phyloP scores from a whole-genome alignment of 1,140 invertebrate species.

The Vollenhovia emeryi region DNA sequence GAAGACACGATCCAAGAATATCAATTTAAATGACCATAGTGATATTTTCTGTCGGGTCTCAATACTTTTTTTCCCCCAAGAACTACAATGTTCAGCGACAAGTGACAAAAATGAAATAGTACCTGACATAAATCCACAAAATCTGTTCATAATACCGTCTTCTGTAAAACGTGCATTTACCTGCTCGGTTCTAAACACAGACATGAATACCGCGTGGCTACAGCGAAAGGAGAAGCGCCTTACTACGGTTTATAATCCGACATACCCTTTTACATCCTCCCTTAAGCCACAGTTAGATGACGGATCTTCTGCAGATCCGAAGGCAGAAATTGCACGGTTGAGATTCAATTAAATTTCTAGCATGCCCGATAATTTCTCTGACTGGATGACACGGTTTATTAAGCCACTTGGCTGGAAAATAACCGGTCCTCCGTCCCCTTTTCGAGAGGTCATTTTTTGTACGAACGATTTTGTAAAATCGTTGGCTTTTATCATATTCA shows the following conservation, averaged over 20 bases:
- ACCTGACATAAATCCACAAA: constrained; percentile 28
- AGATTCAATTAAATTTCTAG: constrained; percentile 67
- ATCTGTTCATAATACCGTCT: constrained; percentile 18
- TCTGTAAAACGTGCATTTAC: constrained; percentile 42
- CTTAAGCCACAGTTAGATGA: constrained; percentile 45
- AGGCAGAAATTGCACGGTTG: constrained; percentile 54
- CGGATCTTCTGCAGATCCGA: constrained; percentile 24
- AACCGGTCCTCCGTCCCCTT: not conserved
- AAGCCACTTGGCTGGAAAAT: constrained; percentile 59
- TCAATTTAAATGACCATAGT: constrained; percentile 10
- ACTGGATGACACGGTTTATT: constrained; percentile 67
- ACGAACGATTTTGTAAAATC: constrained; percentile 13
- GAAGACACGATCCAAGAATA: constrained; percentile 31
- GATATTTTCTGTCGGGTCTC: constrained; percentile 42
- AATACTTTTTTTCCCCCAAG: not conserved
- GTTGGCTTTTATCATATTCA: constrained; percentile 34
- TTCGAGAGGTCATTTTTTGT: not conserved
- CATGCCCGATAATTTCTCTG: constrained; percentile 67
- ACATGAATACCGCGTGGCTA: not conserved
- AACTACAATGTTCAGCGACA: constrained; percentile 29
- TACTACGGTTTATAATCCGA: constrained; percentile 46
- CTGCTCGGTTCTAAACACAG: constrained; percentile 1
- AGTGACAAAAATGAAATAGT: constrained; percentile 38
- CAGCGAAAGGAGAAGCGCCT: not conserved
- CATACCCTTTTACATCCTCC: constrained; percentile 37